Base-by-base conservation (phyloP, 2,113 vertebrate species). In the Trochalopteron elliotii region DNA sequence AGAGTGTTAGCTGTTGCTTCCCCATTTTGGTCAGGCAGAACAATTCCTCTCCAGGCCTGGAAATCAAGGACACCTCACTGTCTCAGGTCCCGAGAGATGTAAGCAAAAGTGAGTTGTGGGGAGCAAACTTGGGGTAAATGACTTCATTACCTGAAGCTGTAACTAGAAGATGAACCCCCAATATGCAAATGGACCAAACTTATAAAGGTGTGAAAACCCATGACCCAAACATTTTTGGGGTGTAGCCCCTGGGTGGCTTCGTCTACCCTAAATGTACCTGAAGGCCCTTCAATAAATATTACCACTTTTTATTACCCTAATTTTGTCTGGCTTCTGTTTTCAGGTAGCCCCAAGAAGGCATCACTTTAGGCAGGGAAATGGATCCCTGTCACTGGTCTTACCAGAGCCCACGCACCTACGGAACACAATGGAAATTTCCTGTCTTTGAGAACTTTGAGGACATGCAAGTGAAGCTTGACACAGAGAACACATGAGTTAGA, bases 401-500 rank as follows among this genome's bases (percentile, higher is more conserved):
- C 35, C 2, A 2, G 20, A 74, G 44, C 30, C 35, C 16, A 40
- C 68, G 28, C 27, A 39, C 11, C 23, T 49, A 20, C 0, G 5
- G 63, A 82, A 47, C 4, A 47, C 28, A 35, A 18, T 37, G 72
- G 61, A 87, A 89, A 87, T 56, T 35, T 86, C 27, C 30, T 61
- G 57, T 60, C 44, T 49, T 74, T 25, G 33, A 59, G 27, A 86
- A 60, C 14, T 70, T 49, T 49, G 47, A 40, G 28, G 53, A 5
- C 6, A 49, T 57, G 81, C 53, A 59, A 93, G 52, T 81, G 89
- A 93, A 59, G 35, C 28, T 87, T 91, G 68, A 81, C 63, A 89
- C 45, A 95, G 92, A 92, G 92, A 93, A 84, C 4, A n/a, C 28
- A 35, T 49, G 3, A 89, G 78, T 95, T 96, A 86, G 92, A 95